Conservation (phyloP, 1,140 invertebrate species). For the Rhagoletis pomonella region DNA sequence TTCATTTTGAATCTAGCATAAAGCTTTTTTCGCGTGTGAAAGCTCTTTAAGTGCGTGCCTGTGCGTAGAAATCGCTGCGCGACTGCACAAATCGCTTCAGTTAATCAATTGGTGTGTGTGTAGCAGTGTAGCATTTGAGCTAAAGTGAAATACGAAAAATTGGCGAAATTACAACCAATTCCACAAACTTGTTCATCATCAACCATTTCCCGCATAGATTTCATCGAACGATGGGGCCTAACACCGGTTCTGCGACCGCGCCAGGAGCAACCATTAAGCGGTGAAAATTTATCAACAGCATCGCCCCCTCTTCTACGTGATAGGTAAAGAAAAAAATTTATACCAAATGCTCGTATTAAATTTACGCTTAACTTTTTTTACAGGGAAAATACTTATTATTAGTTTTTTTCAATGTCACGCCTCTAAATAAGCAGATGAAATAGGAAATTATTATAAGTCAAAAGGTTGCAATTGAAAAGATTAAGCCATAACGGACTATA, state of each 20-base stretch:
- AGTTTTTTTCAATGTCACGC: too few relatives aligned
- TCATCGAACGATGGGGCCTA: constrained; percentile 96
- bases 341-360: too few relatives aligned
- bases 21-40: background rate
- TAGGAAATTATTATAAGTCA: too few relatives aligned
- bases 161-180: constrained; percentile 62
- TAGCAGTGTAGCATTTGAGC: constrained; percentile 1
- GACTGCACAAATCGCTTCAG: background rate
- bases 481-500: too few relatives aligned
- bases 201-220: constrained; percentile 96
- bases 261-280: constrained; percentile 84
- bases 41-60: constrained; percentile 3
- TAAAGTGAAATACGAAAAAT: constrained; percentile 56
- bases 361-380: too few relatives aligned
- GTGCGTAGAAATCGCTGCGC: background rate
- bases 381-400: too few relatives aligned
- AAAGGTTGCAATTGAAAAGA: too few relatives aligned
- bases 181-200: constrained; percentile 70
- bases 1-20: background rate
- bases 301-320: constrained; percentile 74
- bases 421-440: too few relatives aligned
- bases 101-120: background rate
- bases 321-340: constrained; percentile 65
- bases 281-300: constrained; percentile 73
- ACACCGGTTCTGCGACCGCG: constrained; percentile 95